These are phyloP conservation scores for Graptemys geographica DNA, from an alignment of 2,797 vertebrate genomes.

Conservation along the genomic window DNA sequence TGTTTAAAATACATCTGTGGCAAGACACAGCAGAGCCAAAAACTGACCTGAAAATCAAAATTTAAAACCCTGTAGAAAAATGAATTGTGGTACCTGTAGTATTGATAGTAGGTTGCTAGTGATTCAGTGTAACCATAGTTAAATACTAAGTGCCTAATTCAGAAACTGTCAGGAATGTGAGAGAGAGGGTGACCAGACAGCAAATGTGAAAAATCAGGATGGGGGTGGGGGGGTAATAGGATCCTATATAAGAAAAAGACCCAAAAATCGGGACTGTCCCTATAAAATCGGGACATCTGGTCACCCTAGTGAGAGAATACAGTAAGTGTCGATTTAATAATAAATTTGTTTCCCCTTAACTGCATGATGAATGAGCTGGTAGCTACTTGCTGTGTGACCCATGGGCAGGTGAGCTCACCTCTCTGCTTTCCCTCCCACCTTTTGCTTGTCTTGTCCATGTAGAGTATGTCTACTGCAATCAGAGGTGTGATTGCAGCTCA, in stretches of 20 bases:
- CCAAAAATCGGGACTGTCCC: too few relatives aligned
- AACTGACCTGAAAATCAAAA: background rate
- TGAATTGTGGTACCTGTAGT: background rate
- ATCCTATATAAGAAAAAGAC: too few relatives aligned
- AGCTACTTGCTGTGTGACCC: rapidly evolving
- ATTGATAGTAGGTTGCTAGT: background rate
- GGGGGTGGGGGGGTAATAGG: too few relatives aligned
- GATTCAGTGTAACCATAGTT: background rate
- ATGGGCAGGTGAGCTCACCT: background rate
- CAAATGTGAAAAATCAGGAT: too few relatives aligned
- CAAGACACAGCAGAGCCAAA: background rate
- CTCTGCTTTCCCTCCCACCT: background rate
- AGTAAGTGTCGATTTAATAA: background rate
- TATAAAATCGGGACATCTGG: too few relatives aligned
- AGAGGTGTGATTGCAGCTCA: background rate
- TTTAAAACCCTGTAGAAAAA: background rate
- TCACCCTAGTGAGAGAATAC: background rate
- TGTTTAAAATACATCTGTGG: background rate
- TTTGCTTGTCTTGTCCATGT: background rate
- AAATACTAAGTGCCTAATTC: background rate
- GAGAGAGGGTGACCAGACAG: background rate
- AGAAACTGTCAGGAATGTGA: background rate
- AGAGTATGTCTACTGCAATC: background rate
- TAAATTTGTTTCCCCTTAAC: background rate
- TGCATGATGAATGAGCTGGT: background rate